Evolutionary conservation across 2,113 vertebrate genomes (phyloP).

Genomic region (Thalassoma bifasciatum): DNA sequence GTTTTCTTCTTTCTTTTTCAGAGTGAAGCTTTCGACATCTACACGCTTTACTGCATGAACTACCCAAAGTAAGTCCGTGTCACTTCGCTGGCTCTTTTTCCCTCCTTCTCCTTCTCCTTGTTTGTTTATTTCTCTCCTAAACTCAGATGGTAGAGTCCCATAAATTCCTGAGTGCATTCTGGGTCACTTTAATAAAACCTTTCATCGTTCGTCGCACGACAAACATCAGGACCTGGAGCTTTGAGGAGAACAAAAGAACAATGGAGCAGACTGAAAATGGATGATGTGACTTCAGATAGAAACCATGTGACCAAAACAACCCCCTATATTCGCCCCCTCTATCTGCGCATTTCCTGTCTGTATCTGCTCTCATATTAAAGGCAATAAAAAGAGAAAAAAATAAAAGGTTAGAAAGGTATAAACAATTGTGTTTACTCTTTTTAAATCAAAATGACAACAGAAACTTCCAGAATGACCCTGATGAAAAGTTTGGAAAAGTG

Average conservation of each 20-base stretch:
- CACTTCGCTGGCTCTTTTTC: too few relatives aligned
- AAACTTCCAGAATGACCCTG: too few relatives aligned
- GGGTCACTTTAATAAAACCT: too few relatives aligned
- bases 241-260: background rate
- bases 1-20: conserved; percentile 54
- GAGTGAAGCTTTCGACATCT: conserved; percentile 95
- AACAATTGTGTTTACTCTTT: too few relatives aligned
- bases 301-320: background rate
- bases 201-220: background rate
- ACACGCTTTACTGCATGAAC: conserved; percentile 96
- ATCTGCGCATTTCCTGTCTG: background rate
- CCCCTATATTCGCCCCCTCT: background rate
- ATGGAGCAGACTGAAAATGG: background rate
- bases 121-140: background rate
- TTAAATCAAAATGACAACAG: too few relatives aligned
- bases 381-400: background rate
- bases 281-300: background rate
- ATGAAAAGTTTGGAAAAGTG: too few relatives aligned
- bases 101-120: background rate
- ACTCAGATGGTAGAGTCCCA: too few relatives aligned
- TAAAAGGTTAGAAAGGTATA: too few relatives aligned
- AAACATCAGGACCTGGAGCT: background rate
- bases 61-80: conserved; percentile 92
- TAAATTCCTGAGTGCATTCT: too few relatives aligned
- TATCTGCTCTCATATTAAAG: background rate